Evolutionary conservation across 2,888 invertebrate species (phyloP).

Genomic region (Dione juno): DNA sequence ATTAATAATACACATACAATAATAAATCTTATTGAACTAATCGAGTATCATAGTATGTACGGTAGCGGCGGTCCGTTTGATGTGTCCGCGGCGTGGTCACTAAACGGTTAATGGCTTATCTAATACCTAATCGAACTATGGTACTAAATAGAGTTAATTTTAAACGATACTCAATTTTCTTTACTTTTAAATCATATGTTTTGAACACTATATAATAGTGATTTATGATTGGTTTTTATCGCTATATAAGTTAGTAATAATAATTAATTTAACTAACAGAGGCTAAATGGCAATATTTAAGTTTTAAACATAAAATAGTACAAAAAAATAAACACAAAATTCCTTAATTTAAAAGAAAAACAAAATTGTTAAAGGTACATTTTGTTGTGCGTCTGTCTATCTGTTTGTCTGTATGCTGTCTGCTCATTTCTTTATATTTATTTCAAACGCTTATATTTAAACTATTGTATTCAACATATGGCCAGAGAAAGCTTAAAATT

Average conservation of each 20-base stretch:
- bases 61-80: conserved; percentile 29
- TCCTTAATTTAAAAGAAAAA: too few species aligned
- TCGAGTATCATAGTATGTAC: conserved; percentile 17
- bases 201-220: background rate
- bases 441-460: too few species aligned
- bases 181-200: background rate
- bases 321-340: too few species aligned
- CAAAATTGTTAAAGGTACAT: too few species aligned
- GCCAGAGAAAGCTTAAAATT: too few species aligned
- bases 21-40: conserved; percentile 23
- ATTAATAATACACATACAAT: conserved; percentile 9
- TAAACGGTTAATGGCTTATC: conserved; percentile 48
- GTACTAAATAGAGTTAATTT: background rate
- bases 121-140: conserved; percentile 34
- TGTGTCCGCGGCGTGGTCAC: conserved; percentile 56
- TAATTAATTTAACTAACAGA: background rate
- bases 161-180: background rate
- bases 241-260: background rate
- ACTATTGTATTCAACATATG: too few species aligned
- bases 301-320: too few species aligned
- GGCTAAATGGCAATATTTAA: too few species aligned
- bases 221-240: background rate
- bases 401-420: too few species aligned
- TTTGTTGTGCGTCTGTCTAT: too few species aligned
- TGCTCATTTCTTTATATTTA: too few species aligned